Evolutionary conservation across 2,113 vertebrate species (phyloP).

Genomic region (Eretmochelys imbricata): DNA sequence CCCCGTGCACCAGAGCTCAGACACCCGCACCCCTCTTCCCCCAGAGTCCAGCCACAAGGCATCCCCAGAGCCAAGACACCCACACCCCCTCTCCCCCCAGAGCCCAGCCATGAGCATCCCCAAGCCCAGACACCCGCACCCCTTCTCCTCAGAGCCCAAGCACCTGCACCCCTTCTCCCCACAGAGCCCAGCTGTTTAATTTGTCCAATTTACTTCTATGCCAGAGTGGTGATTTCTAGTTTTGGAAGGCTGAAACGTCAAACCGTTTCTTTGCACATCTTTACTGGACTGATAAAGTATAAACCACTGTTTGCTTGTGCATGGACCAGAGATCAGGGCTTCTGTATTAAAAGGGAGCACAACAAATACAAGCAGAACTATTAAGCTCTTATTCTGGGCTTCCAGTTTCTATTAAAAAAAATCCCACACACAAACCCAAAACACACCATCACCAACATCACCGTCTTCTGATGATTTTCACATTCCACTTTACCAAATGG

Average conservation of each 20-base stretch:
- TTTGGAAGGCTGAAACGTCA: background rate
- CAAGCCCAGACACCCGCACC: too few relatives aligned
- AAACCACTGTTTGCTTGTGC: background rate
- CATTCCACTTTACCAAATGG: background rate
- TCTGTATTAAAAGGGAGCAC: background rate
- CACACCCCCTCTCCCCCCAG: too few relatives aligned
- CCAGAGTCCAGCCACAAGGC: too few relatives aligned
- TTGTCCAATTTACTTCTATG: background rate
- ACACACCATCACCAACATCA: too few relatives aligned
- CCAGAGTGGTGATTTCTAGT: background rate
- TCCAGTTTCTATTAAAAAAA: background rate
- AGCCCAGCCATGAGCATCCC: too few relatives aligned
- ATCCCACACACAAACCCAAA: background rate
- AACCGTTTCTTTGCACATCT: background rate
- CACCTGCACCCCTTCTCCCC: too few relatives aligned
- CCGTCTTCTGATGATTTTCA: background rate
- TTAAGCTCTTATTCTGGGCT: background rate
- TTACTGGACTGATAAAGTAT: background rate
- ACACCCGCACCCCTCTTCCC: too few relatives aligned
- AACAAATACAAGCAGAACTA: background rate
- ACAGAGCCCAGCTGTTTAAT: background rate
- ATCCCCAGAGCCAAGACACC: too few relatives aligned
- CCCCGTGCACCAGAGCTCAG: too few relatives aligned
- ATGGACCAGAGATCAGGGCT: background rate
- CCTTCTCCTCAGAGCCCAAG: too few relatives aligned